phyloP scores from a whole-genome alignment of 2,888 invertebrate species.

The Axea sp. region DNA sequence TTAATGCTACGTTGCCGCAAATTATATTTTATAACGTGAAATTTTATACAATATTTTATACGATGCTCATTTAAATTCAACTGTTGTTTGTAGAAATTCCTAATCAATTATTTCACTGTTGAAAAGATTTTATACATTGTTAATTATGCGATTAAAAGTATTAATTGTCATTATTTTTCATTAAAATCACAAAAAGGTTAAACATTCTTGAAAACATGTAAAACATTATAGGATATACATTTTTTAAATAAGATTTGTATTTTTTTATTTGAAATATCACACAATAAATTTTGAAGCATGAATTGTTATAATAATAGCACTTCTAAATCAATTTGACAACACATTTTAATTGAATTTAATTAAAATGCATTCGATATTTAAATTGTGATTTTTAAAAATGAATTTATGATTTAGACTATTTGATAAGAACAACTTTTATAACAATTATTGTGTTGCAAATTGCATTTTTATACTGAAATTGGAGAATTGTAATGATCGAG shows the following conservation, averaged over 20 bases:
- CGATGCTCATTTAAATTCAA: slow-evolving; percentile 9
- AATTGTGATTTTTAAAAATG: slow-evolving; percentile 23
- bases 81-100: slow-evolving; percentile 23
- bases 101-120: slow-evolving; percentile 39
- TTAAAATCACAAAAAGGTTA: not conserved
- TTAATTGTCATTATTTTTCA: slow-evolving; percentile 6
- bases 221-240: no score
- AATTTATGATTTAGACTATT: slow-evolving; percentile 20
- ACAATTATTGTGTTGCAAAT: slow-evolving; percentile 11
- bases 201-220: not conserved
- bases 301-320: no score
- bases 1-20: not conserved
- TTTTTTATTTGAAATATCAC: no score
- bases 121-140: slow-evolving; percentile 44
- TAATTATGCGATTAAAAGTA: slow-evolving; percentile 20
- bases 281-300: no score
- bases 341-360: no score
- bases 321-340: no score
- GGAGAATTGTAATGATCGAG: slow-evolving; percentile 31
- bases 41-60: slow-evolving; percentile 39
- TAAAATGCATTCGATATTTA: no score
- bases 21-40: slow-evolving; percentile 20
- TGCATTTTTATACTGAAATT: slow-evolving; percentile 40
- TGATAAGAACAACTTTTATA: slow-evolving; percentile 40
- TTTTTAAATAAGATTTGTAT: no score